These are phyloP conservation scores for Caenorhabditis becei DNA, from an alignment of 2,888 invertebrate species.

Conservation along the genomic window DNA sequence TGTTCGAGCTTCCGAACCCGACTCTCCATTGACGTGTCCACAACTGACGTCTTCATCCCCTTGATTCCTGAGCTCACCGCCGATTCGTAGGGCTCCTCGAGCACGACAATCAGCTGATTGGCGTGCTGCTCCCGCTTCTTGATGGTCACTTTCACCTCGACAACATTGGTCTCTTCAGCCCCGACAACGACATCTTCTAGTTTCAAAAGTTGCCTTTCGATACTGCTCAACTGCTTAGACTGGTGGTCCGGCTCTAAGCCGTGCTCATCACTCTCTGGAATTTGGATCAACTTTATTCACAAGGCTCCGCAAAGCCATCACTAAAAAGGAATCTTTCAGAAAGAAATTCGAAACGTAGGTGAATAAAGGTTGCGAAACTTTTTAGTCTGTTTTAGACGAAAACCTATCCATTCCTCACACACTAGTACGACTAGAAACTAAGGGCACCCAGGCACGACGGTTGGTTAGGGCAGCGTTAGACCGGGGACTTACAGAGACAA, in stretches of 20 bases:
- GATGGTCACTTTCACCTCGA: slow-evolving; percentile 50
- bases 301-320: slow-evolving; percentile 24
- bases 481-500: slow-evolving; percentile 55
- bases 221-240: slow-evolving; percentile 58
- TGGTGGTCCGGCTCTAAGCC: slow-evolving; percentile 49
- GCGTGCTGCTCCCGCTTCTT: slow-evolving; percentile 54
- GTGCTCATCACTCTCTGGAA: slow-evolving; percentile 56
- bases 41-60: slow-evolving; percentile 26
- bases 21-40: slow-evolving; percentile 42
- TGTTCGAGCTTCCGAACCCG: slow-evolving; percentile 33
- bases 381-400: slow-evolving; percentile 52
- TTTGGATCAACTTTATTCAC: slow-evolving; percentile 52
- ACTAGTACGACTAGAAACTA: slow-evolving; percentile 34
- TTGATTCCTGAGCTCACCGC: slow-evolving; percentile 18
- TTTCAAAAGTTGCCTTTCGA: slow-evolving; percentile 53
- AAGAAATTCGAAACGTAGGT: slow-evolving; percentile 45
- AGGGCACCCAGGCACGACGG: slow-evolving; percentile 56
- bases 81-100: slow-evolving; percentile 55
- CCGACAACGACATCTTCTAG: slow-evolving; percentile 46
- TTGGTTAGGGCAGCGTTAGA: slow-evolving; percentile 34
- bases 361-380: slow-evolving; percentile 46
- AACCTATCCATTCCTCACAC: slow-evolving; percentile 59
- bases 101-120: slow-evolving; percentile 62
- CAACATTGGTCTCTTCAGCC: slow-evolving; percentile 36
- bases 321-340: slow-evolving; percentile 39